Evolutionary conservation across 1,140 invertebrate species (phyloP).

Genomic region (Listronotus bonariensis): DNA sequence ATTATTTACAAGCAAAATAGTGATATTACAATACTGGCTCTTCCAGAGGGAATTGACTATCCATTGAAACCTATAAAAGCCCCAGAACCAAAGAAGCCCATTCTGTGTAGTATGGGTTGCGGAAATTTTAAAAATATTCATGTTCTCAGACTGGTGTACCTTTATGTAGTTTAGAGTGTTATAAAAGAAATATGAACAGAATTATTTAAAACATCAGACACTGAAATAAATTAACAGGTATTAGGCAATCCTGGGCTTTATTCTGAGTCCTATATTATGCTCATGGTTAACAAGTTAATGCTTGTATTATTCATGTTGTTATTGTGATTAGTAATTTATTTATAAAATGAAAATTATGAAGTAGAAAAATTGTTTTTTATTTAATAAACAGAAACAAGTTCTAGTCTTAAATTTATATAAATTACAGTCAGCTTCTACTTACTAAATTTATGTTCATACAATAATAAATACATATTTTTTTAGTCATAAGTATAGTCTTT

Average conservation of each 20-base stretch:
- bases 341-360: no score
- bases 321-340: no score
- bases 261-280: no score
- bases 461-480: conserved; percentile 4
- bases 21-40: conserved; percentile 67
- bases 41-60: conserved; percentile 75
- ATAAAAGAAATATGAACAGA: conserved; percentile 67
- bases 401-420: no score
- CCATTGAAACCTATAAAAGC: conserved; percentile 61
- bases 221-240: no score
- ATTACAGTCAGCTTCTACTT: no score
- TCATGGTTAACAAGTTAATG: no score
- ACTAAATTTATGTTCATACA: neutral
- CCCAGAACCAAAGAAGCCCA: conserved; percentile 57
- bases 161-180: conserved; percentile 86
- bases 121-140: conserved; percentile 78
- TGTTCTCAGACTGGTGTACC: conserved; percentile 83
- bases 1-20: conserved; percentile 74
- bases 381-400: no score
- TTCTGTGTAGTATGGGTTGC: conserved; percentile 76
- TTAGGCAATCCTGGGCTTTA: no score
- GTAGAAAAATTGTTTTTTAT: no score
- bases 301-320: no score
- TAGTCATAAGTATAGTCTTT: conserved; percentile 38
- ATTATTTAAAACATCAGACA: no score